A percentile compares a stretch with the other conserved stretches of the same genome.
These are phyloP conservation scores for Acronicta psi DNA, from an alignment of 2,888 invertebrate species.

Conservation along the genomic window DNA sequence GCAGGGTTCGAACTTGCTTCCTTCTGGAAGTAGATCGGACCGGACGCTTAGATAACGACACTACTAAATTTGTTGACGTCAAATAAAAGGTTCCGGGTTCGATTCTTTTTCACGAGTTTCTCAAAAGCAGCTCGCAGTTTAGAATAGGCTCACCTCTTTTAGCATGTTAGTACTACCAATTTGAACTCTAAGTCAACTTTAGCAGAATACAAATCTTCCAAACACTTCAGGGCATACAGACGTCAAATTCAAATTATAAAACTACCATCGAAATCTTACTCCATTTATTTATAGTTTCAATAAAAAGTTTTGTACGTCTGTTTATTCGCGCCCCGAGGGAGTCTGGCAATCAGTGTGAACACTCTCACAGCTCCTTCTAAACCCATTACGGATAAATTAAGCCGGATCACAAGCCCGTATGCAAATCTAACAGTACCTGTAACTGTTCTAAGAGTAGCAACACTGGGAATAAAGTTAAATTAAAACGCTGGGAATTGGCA, in stretches of 20 bases:
- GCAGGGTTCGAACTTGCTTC: too few relatives aligned
- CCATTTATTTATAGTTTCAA: slow-evolving; percentile 41
- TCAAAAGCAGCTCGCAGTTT: too few relatives aligned
- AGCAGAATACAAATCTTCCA: slow-evolving; percentile 24
- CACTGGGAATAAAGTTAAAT: slow-evolving; percentile 50
- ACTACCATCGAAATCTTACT: background rate
- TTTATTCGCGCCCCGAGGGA: slow-evolving; percentile 69
- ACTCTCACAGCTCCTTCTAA: slow-evolving; percentile 77
- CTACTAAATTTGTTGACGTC: too few relatives aligned
- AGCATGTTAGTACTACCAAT: too few relatives aligned
- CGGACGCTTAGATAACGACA: too few relatives aligned
- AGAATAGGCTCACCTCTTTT: too few relatives aligned
- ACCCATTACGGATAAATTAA: slow-evolving; percentile 86
- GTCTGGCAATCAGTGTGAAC: slow-evolving; percentile 83
- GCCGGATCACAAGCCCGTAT: slow-evolving; percentile 75
- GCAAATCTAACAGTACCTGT: slow-evolving; percentile 62
- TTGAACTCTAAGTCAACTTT: too few relatives aligned
- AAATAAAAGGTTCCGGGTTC: too few relatives aligned
- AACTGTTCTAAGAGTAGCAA: slow-evolving; percentile 41
- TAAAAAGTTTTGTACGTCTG: slow-evolving; percentile 54
- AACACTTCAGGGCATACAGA: background rate
- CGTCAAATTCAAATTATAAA: background rate
- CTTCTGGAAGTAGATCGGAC: too few relatives aligned
- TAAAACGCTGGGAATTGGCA: slow-evolving; percentile 34
- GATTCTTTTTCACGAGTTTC: too few relatives aligned